phyloP scores from a whole-genome alignment of 2,113 vertebrate genomes.

The Nycticebus coucang region DNA sequence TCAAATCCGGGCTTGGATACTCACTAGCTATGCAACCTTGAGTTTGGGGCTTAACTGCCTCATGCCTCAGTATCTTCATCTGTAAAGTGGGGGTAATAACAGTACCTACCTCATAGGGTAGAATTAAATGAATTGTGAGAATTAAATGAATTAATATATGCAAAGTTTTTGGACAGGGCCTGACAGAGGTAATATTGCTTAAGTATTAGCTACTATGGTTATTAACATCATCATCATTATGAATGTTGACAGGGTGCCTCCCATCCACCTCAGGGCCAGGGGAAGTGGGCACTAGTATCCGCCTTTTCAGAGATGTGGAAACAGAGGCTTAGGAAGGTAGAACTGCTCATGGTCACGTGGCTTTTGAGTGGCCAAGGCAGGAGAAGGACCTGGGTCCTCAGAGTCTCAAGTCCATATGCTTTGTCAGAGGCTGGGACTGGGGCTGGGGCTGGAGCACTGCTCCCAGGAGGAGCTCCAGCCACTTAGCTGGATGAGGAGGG shows the following conservation, averaged over 20 bases:
- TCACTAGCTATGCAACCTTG: neutral
- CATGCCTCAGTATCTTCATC: slow-evolving; percentile 34
- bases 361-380: neutral
- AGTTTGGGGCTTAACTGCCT: slow-evolving; percentile 33
- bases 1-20: neutral
- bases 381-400: neutral
- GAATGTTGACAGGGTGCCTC: slow-evolving; percentile 40
- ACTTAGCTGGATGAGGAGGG: neutral
- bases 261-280: slow-evolving; percentile 9
- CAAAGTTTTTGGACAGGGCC: neutral
- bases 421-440: neutral
- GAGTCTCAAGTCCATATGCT: neutral
- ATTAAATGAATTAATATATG: neutral
- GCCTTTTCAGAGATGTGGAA: slow-evolving; percentile 30
- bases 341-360: neutral
- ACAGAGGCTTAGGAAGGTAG: slow-evolving; percentile 10
- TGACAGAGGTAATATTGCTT: neutral
- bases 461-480: neutral
- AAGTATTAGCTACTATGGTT: neutral
- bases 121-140: neutral
- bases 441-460: neutral
- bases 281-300: neutral
- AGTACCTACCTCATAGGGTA: neutral
- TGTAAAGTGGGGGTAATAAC: neutral
- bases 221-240: neutral